Base-by-base conservation (phyloP, 1,140 invertebrate species). In the Sminthurinus signatus region DNA sequence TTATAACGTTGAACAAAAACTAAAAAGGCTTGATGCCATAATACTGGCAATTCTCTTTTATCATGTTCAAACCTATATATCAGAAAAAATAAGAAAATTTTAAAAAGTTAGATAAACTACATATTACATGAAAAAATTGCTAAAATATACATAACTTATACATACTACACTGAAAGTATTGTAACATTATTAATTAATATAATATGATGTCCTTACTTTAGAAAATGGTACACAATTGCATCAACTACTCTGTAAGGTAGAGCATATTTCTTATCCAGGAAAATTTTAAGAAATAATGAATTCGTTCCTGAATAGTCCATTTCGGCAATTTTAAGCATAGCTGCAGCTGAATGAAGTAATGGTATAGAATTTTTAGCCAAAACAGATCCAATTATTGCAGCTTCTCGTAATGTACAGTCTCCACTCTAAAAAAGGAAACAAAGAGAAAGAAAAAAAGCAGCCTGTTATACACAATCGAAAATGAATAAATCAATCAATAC, bases 241-340 rank as follows among this genome's bases (percentile, higher is more conserved):
- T 99, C 96, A 17, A 99, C 83, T 2, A 97, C 95, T 73, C 92
- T 81, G 77, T 93, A 98, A 1, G 96, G 96, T 43, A 99, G 78
- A 1, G 96, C 93, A 81, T 99, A 99, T 76, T 97, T 97, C 77
- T 99, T 99, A 74, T 99, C 95, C 60, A 99, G 85, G 56, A 99
- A 85, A 74, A 94, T 89, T 50, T 93, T 82, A 28, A 99, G 79
- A 74, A 99, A 96, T 72, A 98, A 93, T 54, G 92, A 96, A 78
- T 90, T 98, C 1, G 95, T 92, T n/a, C 96, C 95, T 52, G 85
- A 91, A 74, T 99, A 99, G 68, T 91, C 89, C 93, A 99, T 96
- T 80, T 97, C 92, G 31, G 95, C 93, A 64, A 99, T 92, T 81
- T 93, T 95, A 1, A 96, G 76, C 70, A 99, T 85, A 25, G 94